Evolutionary conservation across 1,140 invertebrate species (phyloP), one percentile per base, ranked within the genome.

Genomic region (Cyphomyrmex costatus): DNA sequence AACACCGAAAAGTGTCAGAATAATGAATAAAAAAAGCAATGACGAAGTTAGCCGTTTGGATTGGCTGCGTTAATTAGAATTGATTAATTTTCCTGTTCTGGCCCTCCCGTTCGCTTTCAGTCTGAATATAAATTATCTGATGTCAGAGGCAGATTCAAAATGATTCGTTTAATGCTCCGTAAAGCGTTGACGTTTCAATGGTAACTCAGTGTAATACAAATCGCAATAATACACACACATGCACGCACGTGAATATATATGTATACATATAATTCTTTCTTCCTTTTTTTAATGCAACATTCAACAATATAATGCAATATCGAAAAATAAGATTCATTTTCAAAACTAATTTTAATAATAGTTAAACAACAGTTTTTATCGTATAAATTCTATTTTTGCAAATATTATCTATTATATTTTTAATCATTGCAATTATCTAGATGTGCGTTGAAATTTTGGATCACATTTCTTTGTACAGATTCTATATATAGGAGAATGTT

Each of bases 11-110:
- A 80, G 63, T 80, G 33, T 70, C 63, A n/a, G 78, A 80, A 80
- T 80, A 80, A 80, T 53, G 77, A 79, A 79, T 33, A 53, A 80
- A 80, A 80, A 70, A 70, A 53, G 49, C 61, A 63, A 56, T 68
- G 63, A 51, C 51, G 21, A 46, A 80, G 78, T 80, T 80, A 80
- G 74, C 71, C 89, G 87, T 90, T 78, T 86, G 92, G 90, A 93
- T 92, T 91, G 93, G 93, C 91, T 93, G 91, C 90, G 89, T 93
- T 94, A 92, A 94, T 94, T 94, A 92, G 92, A 92, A 93, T 93
- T 94, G 92, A 94, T 94, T 92, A 92, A 94, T 93, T 93, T 91
- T 89, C 87, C 87, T 90, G 86, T 84, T 88, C 88, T 84, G 78
- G 88, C 79, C 87, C 73, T 70, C 49, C 36, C 71, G 51, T 61